Conservation (phyloP, 2,113 vertebrate species). For the Colistium nudipinnis region DNA sequence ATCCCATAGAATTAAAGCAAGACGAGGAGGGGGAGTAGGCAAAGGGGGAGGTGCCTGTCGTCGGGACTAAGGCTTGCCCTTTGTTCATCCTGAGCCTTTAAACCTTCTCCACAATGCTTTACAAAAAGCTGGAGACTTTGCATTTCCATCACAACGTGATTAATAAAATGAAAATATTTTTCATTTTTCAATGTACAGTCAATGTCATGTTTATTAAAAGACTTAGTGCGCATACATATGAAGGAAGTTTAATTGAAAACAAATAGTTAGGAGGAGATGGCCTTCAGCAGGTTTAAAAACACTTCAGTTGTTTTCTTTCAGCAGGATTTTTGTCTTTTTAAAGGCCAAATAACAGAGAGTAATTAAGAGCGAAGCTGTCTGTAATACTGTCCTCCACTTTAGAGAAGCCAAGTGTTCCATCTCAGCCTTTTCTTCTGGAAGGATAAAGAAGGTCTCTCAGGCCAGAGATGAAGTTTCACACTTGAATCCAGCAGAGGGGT, state of each 20-base stretch:
- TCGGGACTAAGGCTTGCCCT: slow-evolving; percentile 70
- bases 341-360: slow-evolving; percentile 29
- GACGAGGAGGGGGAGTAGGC: not conserved
- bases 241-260: too few relatives aligned
- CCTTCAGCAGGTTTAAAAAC: slow-evolving; percentile 19
- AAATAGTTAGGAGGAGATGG: slow-evolving; percentile 23
- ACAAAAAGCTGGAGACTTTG: slow-evolving; percentile 29
- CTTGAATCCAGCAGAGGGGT: not conserved
- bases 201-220: too few relatives aligned
- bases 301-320: slow-evolving; percentile 31
- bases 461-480: slow-evolving; percentile 7
- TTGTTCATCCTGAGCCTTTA: slow-evolving; percentile 68
- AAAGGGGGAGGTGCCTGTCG: slow-evolving; percentile 56
- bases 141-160: slow-evolving; percentile 54
- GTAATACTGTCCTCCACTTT: slow-evolving; percentile 30
- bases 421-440: slow-evolving; percentile 16
- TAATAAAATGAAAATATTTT: too few relatives aligned
- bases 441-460: slow-evolving; percentile 32
- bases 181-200: too few relatives aligned
- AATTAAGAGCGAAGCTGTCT: slow-evolving; percentile 32
- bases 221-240: too few relatives aligned
- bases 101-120: slow-evolving; percentile 48
- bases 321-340: slow-evolving; percentile 33
- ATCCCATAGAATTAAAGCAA: slow-evolving; percentile 73
- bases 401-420: slow-evolving; percentile 22